Conservation (phyloP, 2,113 vertebrate species). For the Morone chrysops region DNA sequence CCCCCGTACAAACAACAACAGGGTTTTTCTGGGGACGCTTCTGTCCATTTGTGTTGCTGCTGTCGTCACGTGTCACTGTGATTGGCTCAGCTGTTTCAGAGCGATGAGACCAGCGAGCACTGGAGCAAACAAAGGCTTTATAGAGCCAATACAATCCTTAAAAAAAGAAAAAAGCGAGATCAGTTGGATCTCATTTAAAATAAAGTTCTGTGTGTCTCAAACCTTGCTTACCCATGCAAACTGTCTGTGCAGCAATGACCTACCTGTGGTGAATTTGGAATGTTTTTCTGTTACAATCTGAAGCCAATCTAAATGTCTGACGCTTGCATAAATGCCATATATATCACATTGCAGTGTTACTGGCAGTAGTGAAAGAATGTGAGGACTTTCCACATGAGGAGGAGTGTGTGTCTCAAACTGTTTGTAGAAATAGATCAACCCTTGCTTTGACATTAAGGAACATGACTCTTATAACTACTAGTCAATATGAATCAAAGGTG, state of each 20-base stretch:
- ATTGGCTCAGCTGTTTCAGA: background rate
- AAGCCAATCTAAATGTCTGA: background rate
- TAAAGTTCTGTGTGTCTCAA: background rate
- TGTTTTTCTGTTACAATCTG: background rate
- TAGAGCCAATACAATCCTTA: background rate
- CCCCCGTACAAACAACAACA: too few relatives aligned
- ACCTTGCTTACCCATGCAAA: background rate
- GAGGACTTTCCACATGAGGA: background rate
- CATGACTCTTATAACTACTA: background rate
- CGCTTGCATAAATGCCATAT: background rate
- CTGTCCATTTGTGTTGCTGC: background rate
- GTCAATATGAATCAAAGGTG: conserved; percentile 20
- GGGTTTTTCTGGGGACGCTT: background rate
- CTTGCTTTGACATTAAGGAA: conserved; percentile 22
- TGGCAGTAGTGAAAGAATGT: background rate
- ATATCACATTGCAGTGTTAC: background rate
- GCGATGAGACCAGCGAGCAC: too few relatives aligned
- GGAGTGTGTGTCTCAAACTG: background rate
- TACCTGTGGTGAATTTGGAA: background rate
- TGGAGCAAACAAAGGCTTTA: background rate
- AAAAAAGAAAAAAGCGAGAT: background rate
- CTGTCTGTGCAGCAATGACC: background rate
- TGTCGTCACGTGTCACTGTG: background rate
- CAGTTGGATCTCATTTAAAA: background rate
- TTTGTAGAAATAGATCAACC: background rate